A percentile compares a stretch with the other conserved stretches of the same genome.
These are phyloP conservation scores for Synanthedon tipuliformis DNA, from an alignment of 2,888 invertebrate genomes.

Conservation along the genomic window DNA sequence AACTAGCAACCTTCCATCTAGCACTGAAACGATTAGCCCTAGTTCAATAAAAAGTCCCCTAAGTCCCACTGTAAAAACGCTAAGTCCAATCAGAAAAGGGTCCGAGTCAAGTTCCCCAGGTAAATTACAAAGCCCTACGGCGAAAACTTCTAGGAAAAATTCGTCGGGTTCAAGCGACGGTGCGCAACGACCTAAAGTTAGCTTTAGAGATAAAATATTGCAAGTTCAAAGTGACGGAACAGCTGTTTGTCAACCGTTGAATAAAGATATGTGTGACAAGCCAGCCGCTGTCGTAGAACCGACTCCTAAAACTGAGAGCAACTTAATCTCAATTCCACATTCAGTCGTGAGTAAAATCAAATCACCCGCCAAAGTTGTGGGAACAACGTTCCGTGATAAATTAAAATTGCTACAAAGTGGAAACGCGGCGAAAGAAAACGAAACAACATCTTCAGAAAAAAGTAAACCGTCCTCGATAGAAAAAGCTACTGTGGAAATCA, in stretches of 20 bases:
- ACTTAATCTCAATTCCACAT: constrained; percentile 61
- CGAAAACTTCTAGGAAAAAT: constrained; percentile 59
- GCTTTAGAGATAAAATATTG: constrained; percentile 72
- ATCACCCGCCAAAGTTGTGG: constrained; percentile 61
- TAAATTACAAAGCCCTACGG: constrained; percentile 58
- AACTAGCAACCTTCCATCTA: constrained; percentile 58
- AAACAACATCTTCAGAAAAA: constrained; percentile 31
- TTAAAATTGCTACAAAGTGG: constrained; percentile 57
- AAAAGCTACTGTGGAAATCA: constrained; percentile 40
- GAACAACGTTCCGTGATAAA: constrained; percentile 61
- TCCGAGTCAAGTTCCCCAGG: constrained; percentile 64
- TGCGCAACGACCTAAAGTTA: constrained; percentile 67
- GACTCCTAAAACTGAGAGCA: constrained; percentile 56
- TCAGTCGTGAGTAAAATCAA: constrained; percentile 67
- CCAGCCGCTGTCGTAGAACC: constrained; percentile 57
- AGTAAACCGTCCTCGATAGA: constrained; percentile 30
- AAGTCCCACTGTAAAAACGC: constrained; percentile 60
- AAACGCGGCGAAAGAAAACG: constrained; percentile 35
- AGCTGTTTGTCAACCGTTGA: constrained; percentile 53
- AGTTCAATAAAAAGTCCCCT: constrained; percentile 63
- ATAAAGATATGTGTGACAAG: constrained; percentile 51
- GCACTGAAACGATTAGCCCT: constrained; percentile 63
- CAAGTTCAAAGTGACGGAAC: constrained; percentile 68
- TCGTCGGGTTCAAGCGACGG: constrained; percentile 59
- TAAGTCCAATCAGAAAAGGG: constrained; percentile 61